Evolutionary conservation across 2,113 vertebrate species (phyloP).

Genomic region (Myanophis thanlyinensis): DNA sequence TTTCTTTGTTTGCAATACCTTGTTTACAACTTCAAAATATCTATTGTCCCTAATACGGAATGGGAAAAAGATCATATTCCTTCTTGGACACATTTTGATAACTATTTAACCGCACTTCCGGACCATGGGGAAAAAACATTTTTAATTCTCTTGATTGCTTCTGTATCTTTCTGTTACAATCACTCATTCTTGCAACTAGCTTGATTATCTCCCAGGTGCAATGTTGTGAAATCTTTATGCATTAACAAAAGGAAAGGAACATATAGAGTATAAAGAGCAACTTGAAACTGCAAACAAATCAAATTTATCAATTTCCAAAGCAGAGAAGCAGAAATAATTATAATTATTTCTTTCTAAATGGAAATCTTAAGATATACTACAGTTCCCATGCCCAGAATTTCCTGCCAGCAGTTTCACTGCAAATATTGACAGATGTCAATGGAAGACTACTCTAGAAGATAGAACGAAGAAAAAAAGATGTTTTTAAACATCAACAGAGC

Average conservation of each 20-base stretch:
- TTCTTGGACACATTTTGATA: constrained; percentile 57
- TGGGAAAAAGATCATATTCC: constrained; percentile 42
- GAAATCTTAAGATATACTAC: too few relatives aligned
- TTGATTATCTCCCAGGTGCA: constrained; percentile 70
- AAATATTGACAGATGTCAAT: too few relatives aligned
- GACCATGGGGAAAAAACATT: constrained; percentile 48
- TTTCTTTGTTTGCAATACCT: neutral
- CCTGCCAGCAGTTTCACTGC: too few relatives aligned
- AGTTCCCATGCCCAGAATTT: too few relatives aligned
- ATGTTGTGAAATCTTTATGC: constrained; percentile 73
- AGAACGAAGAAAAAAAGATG: too few relatives aligned
- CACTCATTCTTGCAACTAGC: constrained; percentile 18
- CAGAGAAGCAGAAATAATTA: constrained; percentile 60
- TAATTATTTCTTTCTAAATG: constrained; percentile 33
- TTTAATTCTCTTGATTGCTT: constrained; percentile 61
- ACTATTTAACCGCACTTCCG: constrained; percentile 60
- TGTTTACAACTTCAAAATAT: constrained; percentile 12
- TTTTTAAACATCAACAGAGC: too few relatives aligned
- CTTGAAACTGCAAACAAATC: constrained; percentile 70
- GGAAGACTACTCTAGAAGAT: too few relatives aligned
- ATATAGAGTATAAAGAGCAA: constrained; percentile 70
- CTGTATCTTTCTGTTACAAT: neutral
- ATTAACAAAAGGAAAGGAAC: constrained; percentile 66
- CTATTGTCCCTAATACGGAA: constrained; percentile 31
- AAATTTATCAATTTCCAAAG: constrained; percentile 60